phyloP scores from a whole-genome alignment of 1,140 invertebrate genomes.

The Ylistrum balloti region DNA sequence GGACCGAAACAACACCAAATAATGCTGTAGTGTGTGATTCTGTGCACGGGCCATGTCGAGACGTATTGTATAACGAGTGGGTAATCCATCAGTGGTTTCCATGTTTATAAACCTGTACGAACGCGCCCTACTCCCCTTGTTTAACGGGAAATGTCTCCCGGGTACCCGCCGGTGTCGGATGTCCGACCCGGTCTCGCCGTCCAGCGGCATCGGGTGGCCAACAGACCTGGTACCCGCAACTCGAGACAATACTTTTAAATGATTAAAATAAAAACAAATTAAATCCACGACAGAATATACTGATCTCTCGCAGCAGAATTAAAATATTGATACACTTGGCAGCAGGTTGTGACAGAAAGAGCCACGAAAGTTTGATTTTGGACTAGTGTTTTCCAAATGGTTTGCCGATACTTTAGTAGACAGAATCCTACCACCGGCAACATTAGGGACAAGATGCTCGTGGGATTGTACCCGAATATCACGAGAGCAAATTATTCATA shows the following conservation, averaged over 20 bases:
- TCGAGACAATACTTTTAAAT: background rate
- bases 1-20: no score
- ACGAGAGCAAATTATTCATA: background rate
- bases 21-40: background rate
- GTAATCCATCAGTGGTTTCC: background rate
- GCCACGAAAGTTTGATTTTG: no score
- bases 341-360: no score
- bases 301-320: background rate
- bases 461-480: background rate
- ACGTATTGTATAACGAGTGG: background rate
- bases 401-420: background rate
- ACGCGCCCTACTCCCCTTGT: background rate
- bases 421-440: background rate
- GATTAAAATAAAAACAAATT: background rate
- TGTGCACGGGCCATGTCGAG: background rate
- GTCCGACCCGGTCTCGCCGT: background rate
- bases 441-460: background rate
- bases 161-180: background rate
- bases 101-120: background rate
- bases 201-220: background rate
- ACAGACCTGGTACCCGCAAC: constrained; percentile 5
- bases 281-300: background rate
- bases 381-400: background rate
- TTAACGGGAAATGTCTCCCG: constrained; percentile 4
- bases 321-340: background rate